These are phyloP conservation scores for Paraplagusia blochii DNA, from an alignment of 2,113 vertebrate genomes.

Conservation along the genomic window DNA sequence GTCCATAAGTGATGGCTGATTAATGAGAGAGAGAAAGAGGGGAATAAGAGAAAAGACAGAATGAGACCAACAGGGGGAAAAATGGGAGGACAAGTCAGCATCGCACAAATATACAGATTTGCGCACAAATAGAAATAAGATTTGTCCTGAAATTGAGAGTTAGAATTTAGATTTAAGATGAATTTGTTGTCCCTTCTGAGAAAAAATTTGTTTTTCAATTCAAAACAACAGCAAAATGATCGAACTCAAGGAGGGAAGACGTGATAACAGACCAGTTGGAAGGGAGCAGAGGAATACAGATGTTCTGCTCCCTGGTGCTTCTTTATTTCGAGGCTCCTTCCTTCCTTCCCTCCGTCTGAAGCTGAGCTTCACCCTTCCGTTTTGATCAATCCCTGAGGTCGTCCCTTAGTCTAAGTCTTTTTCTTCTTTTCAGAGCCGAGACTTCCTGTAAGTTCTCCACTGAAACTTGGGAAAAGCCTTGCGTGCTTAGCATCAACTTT, in stretches of 20 bases:
- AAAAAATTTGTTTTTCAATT: background rate
- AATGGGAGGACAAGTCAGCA: background rate
- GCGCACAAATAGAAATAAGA: background rate
- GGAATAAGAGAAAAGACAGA: background rate
- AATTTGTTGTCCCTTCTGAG: no score
- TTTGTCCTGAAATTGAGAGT: no score
- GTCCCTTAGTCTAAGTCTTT: conserved; percentile 1
- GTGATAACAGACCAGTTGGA: background rate
- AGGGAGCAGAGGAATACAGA: conserved; percentile 30
- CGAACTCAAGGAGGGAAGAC: conserved; percentile 1
- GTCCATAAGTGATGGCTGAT: conserved; percentile 23
- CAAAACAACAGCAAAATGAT: background rate
- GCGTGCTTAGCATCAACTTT: conserved; percentile 32
- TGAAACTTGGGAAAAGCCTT: conserved; percentile 6
- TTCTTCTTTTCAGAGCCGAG: background rate
- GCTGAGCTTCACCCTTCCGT: conserved; percentile 15
- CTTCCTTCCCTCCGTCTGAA: conserved; percentile 1
- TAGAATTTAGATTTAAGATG: no score
- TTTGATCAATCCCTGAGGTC: conserved; percentile 11
- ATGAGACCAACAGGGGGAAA: no score
- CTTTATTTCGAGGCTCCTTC: conserved; percentile 17
- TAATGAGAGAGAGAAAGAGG: conserved; percentile 28
- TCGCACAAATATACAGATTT: conserved; percentile 2
- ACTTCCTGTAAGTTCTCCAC: conserved; percentile 6
- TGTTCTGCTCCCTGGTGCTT: conserved; percentile 32